Percentiles rank a stretch among this genome's conserved stretches.
These are phyloP conservation scores for Polietes domitor DNA, from an alignment of 2,888 invertebrate species.

Conservation along the genomic window DNA sequence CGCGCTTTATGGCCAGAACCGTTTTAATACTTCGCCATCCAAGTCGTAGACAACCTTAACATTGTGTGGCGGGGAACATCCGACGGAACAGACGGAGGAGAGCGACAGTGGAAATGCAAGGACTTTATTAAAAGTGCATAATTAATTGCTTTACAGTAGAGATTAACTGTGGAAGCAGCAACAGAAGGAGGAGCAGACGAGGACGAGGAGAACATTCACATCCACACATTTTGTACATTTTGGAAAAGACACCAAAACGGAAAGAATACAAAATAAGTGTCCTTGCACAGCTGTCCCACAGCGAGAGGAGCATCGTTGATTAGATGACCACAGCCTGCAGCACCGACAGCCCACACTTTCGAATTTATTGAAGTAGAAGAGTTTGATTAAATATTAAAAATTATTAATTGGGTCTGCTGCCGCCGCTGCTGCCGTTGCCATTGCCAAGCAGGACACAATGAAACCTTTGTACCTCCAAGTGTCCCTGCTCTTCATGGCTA, in stretches of 20 bases:
- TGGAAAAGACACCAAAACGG: not conserved
- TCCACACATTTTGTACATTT: not conserved
- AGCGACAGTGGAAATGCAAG: slow-evolving; percentile 9
- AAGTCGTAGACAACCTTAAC: not conserved
- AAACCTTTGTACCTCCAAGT: slow-evolving; percentile 18
- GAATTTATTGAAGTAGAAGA: not conserved
- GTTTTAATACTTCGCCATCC: not conserved
- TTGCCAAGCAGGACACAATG: slow-evolving; percentile 29
- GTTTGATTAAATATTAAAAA: slow-evolving; percentile 2
- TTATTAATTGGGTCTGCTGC: slow-evolving; percentile 27
- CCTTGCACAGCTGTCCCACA: not conserved
- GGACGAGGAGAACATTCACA: not conserved
- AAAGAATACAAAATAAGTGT: not conserved
- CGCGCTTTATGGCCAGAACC: not conserved
- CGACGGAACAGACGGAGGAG: not conserved
- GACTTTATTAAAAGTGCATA: slow-evolving; percentile 14
- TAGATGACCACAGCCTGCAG: not conserved
- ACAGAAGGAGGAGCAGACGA: not conserved
- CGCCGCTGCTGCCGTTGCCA: slow-evolving; percentile 4
- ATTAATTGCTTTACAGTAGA: slow-evolving; percentile 49
- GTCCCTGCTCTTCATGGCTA: not conserved
- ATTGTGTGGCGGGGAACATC: not conserved
- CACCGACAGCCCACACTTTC: not conserved
- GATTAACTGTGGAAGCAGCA: slow-evolving; percentile 25
- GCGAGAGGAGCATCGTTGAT: not conserved